Conservation (phyloP, 2,113 vertebrate species). For the Spea multiplicata region DNA sequence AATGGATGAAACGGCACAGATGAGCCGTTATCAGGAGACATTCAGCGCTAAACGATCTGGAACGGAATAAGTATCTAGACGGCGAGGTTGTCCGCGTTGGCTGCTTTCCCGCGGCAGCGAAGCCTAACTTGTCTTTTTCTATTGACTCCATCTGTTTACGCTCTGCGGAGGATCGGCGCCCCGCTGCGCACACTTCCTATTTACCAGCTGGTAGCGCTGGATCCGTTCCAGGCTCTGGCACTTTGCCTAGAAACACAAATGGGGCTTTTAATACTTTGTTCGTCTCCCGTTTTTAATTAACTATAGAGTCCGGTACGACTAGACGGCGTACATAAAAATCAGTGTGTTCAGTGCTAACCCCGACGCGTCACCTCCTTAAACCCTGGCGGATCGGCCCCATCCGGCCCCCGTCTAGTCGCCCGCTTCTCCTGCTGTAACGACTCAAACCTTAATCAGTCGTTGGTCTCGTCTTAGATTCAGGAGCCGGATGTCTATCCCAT, state of each 20-base stretch:
- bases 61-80: slow-evolving; percentile 67
- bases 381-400: too few relatives aligned
- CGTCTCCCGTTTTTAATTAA: slow-evolving; percentile 46
- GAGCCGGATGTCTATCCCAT: too few relatives aligned
- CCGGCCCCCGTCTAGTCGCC: too few relatives aligned
- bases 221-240: slow-evolving; percentile 31
- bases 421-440: too few relatives aligned
- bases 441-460: too few relatives aligned
- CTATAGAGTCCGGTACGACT: slow-evolving; percentile 34
- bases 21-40: slow-evolving; percentile 71
- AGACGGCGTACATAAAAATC: slow-evolving; percentile 23
- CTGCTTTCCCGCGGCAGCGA: slow-evolving; percentile 66
- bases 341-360: background rate
- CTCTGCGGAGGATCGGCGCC: slow-evolving; percentile 74
- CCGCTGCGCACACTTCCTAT: slow-evolving; percentile 79
- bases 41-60: slow-evolving; percentile 78
- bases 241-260: slow-evolving; percentile 42
- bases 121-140: slow-evolving; percentile 79
- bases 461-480: too few relatives aligned
- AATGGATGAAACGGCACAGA: slow-evolving; percentile 66
- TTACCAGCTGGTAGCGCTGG: slow-evolving; percentile 75
- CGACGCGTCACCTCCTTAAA: too few relatives aligned
- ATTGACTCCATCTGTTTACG: slow-evolving; percentile 81
- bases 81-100: slow-evolving; percentile 68
- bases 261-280: slow-evolving; percentile 34